Base-by-base conservation (phyloP, 1,140 invertebrate genomes). In the Drosophila rufa region DNA sequence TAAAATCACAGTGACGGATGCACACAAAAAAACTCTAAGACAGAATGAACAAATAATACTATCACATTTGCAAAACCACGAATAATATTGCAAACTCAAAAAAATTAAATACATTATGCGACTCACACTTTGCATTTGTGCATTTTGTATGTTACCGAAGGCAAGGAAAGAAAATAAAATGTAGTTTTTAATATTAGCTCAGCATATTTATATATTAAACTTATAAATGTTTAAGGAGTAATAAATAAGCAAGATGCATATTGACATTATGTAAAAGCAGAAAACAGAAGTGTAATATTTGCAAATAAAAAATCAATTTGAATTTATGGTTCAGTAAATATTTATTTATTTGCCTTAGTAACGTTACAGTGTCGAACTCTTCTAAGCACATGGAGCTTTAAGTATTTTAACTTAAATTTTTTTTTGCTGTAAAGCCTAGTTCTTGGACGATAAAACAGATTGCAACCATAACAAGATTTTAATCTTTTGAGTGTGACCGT, bases 131-230 rank as follows among this genome's bases (percentile, higher is more conserved):
- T 19, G 40, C 56, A 58, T 30, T 58, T 58, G 38, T 56, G 25
- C 38, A 55, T 55, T 62, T 57, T 62, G 3, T 62, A 65, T 65
- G 53, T 65, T 43, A 65, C 61, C 27, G 25, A 4, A 40, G 19
- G 11, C 33, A 36, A 30, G 11, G n/a, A 25, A 61, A 15, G 33
- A 62, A 22, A 58, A 58, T 59, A 60, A 55, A 38, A n/a, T 33
- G 61, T 65, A 65, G 61, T 65, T 65, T 59, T 65, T 65, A 65
- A 65, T 58, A 65, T 40, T 60, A 59, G 36, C 56, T 42, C 56
- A 42, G 25, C 56, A 64, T 64, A 58, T 62, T 58, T 62, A 62
- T 59, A 60, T 42, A 15, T 40, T 55, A 22, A 55, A 64, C 55
- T 30, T 59, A 60, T 64, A 57, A 55, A 38, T 40, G 25, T 57